Conservation (phyloP, 2,113 vertebrate genomes). For the Callionymus lyra region DNA sequence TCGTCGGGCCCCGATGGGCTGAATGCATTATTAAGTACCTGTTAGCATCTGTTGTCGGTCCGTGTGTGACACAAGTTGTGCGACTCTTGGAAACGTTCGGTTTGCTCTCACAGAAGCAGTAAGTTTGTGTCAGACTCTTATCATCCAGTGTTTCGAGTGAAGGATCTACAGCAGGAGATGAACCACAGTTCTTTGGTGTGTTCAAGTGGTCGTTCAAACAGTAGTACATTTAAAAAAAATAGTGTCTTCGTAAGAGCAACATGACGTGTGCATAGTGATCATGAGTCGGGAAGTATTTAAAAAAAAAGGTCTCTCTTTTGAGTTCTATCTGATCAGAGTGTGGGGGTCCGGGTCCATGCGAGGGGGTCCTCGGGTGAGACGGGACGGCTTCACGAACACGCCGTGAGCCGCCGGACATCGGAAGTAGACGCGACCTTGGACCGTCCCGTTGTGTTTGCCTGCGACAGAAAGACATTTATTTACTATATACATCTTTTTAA, state of each 20-base stretch:
- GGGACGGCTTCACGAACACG: slow-evolving; percentile 72
- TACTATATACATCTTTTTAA: too few species aligned
- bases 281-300: slow-evolving; percentile 3
- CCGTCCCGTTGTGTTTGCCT: slow-evolving; percentile 79
- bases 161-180: too few species aligned
- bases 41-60: slow-evolving; percentile 36
- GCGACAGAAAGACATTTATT: background rate
- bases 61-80: slow-evolving; percentile 31
- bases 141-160: too few species aligned
- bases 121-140: too few species aligned
- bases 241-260: too few species aligned
- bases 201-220: too few species aligned
- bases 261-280: slow-evolving; percentile 59
- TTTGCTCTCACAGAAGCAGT: too few species aligned
- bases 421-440: slow-evolving; percentile 77
- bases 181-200: too few species aligned
- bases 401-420: slow-evolving; percentile 72
- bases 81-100: too few species aligned
- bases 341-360: slow-evolving; percentile 46
- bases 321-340: slow-evolving; percentile 55
- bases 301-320: slow-evolving; percentile 39
- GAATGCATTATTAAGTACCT: slow-evolving; percentile 44
- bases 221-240: too few species aligned
- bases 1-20: slow-evolving; percentile 16
- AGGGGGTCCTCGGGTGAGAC: slow-evolving; percentile 68